A percentile compares a stretch with the other conserved stretches of the same genome.
Conservation (phyloP, 2,797 vertebrate genomes). For the Schizopygopsis malacanthus region DNA sequence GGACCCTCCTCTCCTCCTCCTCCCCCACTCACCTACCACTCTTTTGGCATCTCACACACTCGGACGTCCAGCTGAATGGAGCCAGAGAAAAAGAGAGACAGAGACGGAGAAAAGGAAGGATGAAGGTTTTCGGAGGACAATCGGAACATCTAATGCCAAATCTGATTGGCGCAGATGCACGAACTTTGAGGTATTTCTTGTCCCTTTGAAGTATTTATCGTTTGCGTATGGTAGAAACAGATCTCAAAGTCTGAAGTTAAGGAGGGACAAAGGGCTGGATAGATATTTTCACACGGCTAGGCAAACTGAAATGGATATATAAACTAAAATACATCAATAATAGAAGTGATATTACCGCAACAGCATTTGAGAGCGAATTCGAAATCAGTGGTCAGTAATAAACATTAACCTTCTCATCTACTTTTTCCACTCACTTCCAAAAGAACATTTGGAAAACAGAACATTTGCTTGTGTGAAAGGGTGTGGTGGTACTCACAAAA, state of each 20-base stretch:
- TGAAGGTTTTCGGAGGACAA: constrained; percentile 42
- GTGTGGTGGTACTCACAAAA: background rate
- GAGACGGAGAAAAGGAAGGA: constrained; percentile 48
- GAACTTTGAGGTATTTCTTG: constrained; percentile 54
- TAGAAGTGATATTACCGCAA: background rate
- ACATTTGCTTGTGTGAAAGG: background rate
- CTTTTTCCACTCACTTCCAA: background rate
- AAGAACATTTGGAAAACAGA: background rate
- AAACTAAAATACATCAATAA: background rate
- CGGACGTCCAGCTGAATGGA: constrained; percentile 40
- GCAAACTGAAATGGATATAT: background rate
- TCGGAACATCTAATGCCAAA: constrained; percentile 42
- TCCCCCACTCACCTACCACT: constrained; percentile 50
- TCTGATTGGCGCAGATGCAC: constrained; percentile 37
- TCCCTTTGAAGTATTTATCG: constrained; percentile 49
- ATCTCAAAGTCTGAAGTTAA: constrained; percentile 20
- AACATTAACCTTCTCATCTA: background rate
- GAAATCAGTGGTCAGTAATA: background rate
- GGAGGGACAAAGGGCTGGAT: constrained; percentile 19
- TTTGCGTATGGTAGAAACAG: constrained; percentile 34
- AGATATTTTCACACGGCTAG: constrained; percentile 2
- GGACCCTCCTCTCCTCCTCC: constrained; percentile 49
- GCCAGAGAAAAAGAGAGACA: constrained; percentile 32
- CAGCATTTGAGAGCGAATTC: background rate
- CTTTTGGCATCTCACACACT: constrained; percentile 48